A percentile compares a stretch with the other conserved stretches of the same genome.
These are phyloP conservation scores for Lepeophtheirus nordmannii DNA, from an alignment of 2,888 invertebrate species.

Conservation along the genomic window DNA sequence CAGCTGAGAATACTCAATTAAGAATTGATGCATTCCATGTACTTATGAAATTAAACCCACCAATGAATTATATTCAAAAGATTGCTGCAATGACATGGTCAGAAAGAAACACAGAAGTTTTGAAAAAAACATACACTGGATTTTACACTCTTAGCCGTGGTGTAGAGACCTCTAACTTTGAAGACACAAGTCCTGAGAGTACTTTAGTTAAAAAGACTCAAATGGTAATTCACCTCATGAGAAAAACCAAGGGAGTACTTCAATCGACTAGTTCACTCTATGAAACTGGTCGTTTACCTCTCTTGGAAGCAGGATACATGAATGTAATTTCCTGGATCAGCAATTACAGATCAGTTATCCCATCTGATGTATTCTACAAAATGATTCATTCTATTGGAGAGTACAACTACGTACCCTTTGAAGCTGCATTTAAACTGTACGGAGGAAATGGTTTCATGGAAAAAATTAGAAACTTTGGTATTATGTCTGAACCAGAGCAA, in stretches of 20 bases:
- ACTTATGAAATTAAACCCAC: slow-evolving; percentile 15
- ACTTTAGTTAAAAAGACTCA: not conserved
- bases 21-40: slow-evolving; percentile 17
- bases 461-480: not conserved
- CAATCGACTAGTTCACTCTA: slow-evolving; percentile 8
- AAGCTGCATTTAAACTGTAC: not conserved
- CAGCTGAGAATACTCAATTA: slow-evolving; percentile 16
- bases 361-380: slow-evolving; percentile 6
- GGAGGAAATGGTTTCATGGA: slow-evolving; percentile 4
- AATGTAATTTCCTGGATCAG: not conserved
- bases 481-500: not conserved
- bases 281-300: not conserved
- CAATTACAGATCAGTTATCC: not conserved
- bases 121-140: slow-evolving; percentile 13
- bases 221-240: slow-evolving; percentile 11
- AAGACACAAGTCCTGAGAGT: not conserved
- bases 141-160: slow-evolving; percentile 5
- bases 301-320: slow-evolving; percentile 11
- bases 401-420: slow-evolving; percentile 12
- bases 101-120: slow-evolving; percentile 18
- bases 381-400: slow-evolving; percentile 4
- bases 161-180: not conserved
- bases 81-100: slow-evolving; percentile 20
- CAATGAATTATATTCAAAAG: slow-evolving; percentile 20
- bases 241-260: not conserved